Base-by-base conservation (phyloP, 2,888 invertebrate species). In the Eugnorisma glareosa region DNA sequence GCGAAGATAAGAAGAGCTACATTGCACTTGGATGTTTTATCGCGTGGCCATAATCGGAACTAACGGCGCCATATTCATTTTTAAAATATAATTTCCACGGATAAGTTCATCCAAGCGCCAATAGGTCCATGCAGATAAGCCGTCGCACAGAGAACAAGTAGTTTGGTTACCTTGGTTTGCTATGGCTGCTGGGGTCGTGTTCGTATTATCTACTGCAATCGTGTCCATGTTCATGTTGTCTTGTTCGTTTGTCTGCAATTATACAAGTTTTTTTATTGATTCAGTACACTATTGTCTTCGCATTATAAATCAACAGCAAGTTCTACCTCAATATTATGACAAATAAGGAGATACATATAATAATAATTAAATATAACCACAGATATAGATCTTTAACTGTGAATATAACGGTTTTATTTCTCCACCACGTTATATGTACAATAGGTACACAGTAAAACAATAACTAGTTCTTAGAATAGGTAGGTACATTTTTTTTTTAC, bases 171-270 rank as follows among this genome's bases (percentile, higher is more conserved):
- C 64, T 64, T 64, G 64, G 64, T 64, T 64, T 18, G 3, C 18
- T 64, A 64, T 64, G 40, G n/a, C 40, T 40, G 40, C n/a, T 40
- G 40, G n/a, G 40, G 64, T 64, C 64, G 64, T 40, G n/a, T 64
- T 64, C 40, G 64, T 64, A 0, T 64, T 64, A 40, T 64, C 64
- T 40, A 64, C 40, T 64, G 64, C 64, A 43, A 64, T 64, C 40
- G 4, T 64, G 1, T 64, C 64, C 64, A 64, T n/a, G n/a, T 64
- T 64, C 64, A 64, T 64, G 64, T 18, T 64, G 64, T 64, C 64
- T 18, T 63, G 63, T 37, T 64, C 64, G 40, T 40, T 64, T 28
- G 64, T 64, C 64, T 64, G 64, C 40, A 64, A 64, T 64, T 40
- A 64, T 64, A 61, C 21, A 64, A 40, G 24, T 4, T 64, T 24